Evolutionary conservation across 1,140 invertebrate species (phyloP).

Genomic region (Periplaneta americana): DNA sequence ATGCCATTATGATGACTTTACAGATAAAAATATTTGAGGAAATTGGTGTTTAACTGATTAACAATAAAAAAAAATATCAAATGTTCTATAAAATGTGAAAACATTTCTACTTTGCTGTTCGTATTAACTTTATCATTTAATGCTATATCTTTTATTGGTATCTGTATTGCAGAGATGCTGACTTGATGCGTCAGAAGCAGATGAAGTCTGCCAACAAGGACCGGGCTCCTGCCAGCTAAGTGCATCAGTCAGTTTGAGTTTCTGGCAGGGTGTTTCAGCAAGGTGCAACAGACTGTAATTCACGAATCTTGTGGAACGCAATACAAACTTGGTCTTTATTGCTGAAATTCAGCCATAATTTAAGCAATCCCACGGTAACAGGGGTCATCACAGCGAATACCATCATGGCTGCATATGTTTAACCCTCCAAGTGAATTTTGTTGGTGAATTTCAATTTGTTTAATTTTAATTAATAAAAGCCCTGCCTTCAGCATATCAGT

Average conservation of each 20-base stretch:
- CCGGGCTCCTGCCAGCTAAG: neutral
- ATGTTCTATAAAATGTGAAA: too few relatives aligned
- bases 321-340: neutral
- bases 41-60: too few relatives aligned
- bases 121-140: too few relatives aligned
- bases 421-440: neutral
- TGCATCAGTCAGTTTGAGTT: neutral
- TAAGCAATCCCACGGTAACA: neutral
- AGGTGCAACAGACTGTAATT: neutral
- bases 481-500: neutral
- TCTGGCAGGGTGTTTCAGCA: neutral
- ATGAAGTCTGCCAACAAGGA: conserved; percentile 36
- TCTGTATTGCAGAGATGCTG: conserved; percentile 65
- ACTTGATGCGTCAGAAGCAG: conserved; percentile 76
- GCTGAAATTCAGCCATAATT: neutral
- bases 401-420: neutral
- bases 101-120: too few relatives aligned
- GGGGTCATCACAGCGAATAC: neutral
- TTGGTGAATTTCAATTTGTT: neutral
- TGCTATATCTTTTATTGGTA: too few relatives aligned
- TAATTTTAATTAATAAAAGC: neutral
- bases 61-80: too few relatives aligned
- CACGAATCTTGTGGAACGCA: neutral
- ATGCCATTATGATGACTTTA: too few relatives aligned
- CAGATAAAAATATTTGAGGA: too few relatives aligned